Base-by-base conservation (phyloP, 2,113 vertebrate genomes). In the Neodon shergylaensis region DNA sequence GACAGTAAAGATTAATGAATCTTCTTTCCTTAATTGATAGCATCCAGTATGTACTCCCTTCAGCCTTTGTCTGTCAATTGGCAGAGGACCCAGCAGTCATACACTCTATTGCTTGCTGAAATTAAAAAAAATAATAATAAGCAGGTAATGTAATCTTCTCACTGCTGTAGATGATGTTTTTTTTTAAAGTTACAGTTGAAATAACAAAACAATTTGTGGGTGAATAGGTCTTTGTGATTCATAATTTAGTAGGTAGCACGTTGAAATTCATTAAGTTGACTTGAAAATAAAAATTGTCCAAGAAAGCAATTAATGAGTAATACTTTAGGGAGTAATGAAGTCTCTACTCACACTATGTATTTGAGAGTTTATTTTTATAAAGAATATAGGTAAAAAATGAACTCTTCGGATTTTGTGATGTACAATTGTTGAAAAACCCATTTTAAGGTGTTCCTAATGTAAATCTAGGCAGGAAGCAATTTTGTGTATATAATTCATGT, bases 1-100 rank as follows among this genome's bases (percentile, higher is more conserved):
- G 97, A 97, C 94, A 97, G 78, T 95, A 91, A 97, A 96, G 98
- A 98, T 97, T 97, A 98, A 98, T 92, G 94, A 97, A 90, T 70
- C 97, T 63, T 61, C 78, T 91, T 96, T 68, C n/a, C 81, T 98
- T 97, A 97, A 97, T 83, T 97, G 97, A 97, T 97, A 85, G 61
- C 90, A 65, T 74, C 73, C 95, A 92, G 92, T 93, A 92, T 36
- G 22, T 66, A 65, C 78, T 98, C 85, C 93, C 82, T 73, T 97
- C 83, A 96, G 91, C 82, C 93, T 92, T 95, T 95, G 84, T 98
- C 97, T 97, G 92, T 95, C 95, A 92, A 39, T 87, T 97, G 93
- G 82, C 44, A 87, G 33, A 94, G 90, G 76, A 96, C 95, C 86
- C 42, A 97, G 91, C 95, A 97, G 95, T 95, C 96, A 92, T 88